Conservation (phyloP, 2,888 invertebrate species). For the Euclidia mi region DNA sequence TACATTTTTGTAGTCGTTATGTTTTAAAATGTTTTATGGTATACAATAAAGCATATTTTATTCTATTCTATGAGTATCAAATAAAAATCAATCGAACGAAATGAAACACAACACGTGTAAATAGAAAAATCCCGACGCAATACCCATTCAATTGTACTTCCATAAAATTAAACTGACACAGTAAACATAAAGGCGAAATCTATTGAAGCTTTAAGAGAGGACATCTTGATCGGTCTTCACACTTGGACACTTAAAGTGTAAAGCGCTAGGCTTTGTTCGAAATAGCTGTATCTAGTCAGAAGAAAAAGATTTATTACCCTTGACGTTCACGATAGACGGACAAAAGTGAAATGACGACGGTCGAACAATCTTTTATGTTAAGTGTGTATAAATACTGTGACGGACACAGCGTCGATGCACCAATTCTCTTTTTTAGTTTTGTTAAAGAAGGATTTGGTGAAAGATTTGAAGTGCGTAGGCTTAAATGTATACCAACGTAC, state of each 20-base stretch:
- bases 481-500: too few relatives aligned
- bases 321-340: constrained; percentile 53
- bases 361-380: constrained; percentile 39
- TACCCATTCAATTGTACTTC: too few relatives aligned
- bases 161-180: neutral
- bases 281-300: constrained; percentile 56
- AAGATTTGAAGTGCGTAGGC: too few relatives aligned
- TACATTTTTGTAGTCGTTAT: too few relatives aligned
- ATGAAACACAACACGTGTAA: too few relatives aligned
- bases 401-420: constrained; percentile 12
- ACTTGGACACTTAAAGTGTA: constrained; percentile 22
- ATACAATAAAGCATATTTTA: too few relatives aligned
- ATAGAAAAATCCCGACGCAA: too few relatives aligned
- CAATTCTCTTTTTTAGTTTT: constrained; percentile 1
- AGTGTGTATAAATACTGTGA: constrained; percentile 33
- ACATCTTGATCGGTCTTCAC: constrained; percentile 41
- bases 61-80: too few relatives aligned
- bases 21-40: too few relatives aligned
- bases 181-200: constrained; percentile 28
- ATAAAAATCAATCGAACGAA: too few relatives aligned
- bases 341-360: constrained; percentile 53
- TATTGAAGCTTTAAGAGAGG: constrained; percentile 32
- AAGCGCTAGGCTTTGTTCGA: constrained; percentile 42
- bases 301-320: constrained; percentile 61
- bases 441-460: too few relatives aligned